Evolutionary conservation across 2,113 vertebrate genomes (phyloP).

Genomic region (Oenanthe melanoleuca): DNA sequence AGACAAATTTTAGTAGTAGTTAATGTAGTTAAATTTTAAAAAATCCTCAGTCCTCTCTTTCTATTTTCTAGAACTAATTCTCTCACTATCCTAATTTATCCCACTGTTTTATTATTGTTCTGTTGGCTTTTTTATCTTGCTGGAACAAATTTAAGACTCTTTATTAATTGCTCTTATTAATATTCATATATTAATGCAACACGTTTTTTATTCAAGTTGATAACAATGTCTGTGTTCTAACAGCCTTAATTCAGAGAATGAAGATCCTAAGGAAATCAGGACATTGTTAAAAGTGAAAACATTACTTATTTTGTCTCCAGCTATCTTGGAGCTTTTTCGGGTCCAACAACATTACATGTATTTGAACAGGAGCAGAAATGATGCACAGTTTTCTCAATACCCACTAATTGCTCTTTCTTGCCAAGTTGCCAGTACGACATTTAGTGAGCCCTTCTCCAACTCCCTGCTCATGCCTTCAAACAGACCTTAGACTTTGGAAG

Average conservation of each 20-base stretch:
- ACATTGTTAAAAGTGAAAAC: slow-evolving; percentile 1
- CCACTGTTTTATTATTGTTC: not conserved
- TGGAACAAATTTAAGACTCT: slow-evolving; percentile 18
- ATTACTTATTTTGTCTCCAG: not conserved
- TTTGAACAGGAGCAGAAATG: not conserved
- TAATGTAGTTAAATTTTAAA: not conserved
- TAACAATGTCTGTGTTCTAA: slow-evolving; percentile 20
- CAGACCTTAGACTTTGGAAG: not conserved
- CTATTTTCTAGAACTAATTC: not conserved
- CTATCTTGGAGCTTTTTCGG: not conserved
- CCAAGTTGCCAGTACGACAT: not conserved
- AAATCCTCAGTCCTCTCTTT: not conserved
- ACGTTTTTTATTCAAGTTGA: slow-evolving; percentile 25
- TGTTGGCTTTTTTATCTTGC: slow-evolving; percentile 18
- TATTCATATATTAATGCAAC: slow-evolving; percentile 33
- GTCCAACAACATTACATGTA: not conserved
- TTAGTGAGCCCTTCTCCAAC: not conserved
- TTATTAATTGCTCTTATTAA: slow-evolving; percentile 43
- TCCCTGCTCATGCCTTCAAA: not conserved
- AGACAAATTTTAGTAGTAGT: not conserved
- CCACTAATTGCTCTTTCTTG: not conserved
- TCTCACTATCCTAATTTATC: not conserved
- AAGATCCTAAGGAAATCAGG: slow-evolving; percentile 8
- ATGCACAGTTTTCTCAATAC: not conserved
- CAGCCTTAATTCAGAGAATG: not conserved